phyloP scores from a whole-genome alignment of 2,888 invertebrate genomes.

The Criorhina ranunculi region DNA sequence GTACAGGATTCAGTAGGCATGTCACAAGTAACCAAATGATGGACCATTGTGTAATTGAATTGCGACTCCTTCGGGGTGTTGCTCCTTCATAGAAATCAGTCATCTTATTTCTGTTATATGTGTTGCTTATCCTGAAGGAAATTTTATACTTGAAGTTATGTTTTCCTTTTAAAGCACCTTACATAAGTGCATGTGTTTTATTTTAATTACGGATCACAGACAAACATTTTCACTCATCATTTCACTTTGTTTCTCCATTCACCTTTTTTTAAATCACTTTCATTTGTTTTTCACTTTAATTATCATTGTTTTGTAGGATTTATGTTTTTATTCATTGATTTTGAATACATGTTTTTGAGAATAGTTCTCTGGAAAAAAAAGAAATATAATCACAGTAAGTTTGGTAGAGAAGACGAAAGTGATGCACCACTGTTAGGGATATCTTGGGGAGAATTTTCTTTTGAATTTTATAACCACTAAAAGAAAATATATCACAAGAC shows the following conservation, averaged over 20 bases:
- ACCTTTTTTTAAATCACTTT: conserved; percentile 15
- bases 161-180: conserved; percentile 35
- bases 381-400: neutral
- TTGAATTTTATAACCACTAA: too few relatives aligned
- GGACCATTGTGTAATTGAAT: conserved; percentile 78
- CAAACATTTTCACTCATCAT: conserved; percentile 45
- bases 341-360: conserved; percentile 1
- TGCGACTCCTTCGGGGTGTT: conserved; percentile 60
- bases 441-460: conserved; percentile 1
- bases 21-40: conserved; percentile 81
- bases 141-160: conserved; percentile 21
- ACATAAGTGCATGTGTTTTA: conserved; percentile 37
- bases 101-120: conserved; percentile 47
- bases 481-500: too few relatives aligned
- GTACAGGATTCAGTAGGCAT: conserved; percentile 81
- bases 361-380: conserved; percentile 28
- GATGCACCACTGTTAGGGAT: conserved; percentile 5
- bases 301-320: conserved; percentile 43
- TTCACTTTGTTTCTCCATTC: conserved; percentile 15
- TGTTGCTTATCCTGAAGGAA: conserved; percentile 27
- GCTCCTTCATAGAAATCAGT: conserved; percentile 47
- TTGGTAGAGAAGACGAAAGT: neutral
- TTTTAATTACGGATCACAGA: conserved; percentile 55
- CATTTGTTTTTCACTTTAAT: conserved; percentile 60
- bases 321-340: conserved; percentile 20